These are phyloP conservation scores for Sphaerodactylus townsendi DNA, from an alignment of 2,113 vertebrate genomes.

Conservation along the genomic window DNA sequence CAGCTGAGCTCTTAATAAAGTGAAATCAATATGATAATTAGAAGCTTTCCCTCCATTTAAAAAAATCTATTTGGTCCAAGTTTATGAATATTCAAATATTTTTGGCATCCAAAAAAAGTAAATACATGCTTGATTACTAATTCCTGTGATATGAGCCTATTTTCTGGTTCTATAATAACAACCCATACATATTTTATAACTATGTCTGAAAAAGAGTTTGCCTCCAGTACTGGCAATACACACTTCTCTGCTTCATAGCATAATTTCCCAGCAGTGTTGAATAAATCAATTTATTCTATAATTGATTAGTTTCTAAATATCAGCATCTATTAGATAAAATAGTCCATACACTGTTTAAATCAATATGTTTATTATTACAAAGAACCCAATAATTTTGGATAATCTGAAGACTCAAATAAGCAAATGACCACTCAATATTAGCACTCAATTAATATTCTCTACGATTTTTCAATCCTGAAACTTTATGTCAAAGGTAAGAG, in stretches of 20 bases:
- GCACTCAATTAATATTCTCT: not conserved
- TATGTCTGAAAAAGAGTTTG: not conserved
- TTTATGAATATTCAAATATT: accelerated
- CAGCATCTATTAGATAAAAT: not conserved
- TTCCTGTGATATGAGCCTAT: not conserved
- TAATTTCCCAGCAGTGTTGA: not conserved
- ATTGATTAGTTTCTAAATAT: not conserved
- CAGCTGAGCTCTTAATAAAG: not conserved
- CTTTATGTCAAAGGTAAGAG: not conserved
- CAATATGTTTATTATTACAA: not conserved
- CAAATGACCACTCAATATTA: not conserved
- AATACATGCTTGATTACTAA: slow-evolving; percentile 37
- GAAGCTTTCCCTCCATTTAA: not conserved
- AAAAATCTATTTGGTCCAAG: not conserved
- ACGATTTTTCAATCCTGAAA: not conserved
- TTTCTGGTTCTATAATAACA: not conserved
- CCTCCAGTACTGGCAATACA: not conserved
- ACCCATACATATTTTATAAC: not conserved
- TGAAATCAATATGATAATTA: not conserved
- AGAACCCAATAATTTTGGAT: not conserved
- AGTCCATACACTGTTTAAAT: not conserved
- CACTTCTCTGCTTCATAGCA: not conserved
- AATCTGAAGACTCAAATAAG: not conserved
- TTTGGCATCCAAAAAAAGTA: accelerated
- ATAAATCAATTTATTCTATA: not conserved